Base-by-base conservation (phyloP, 2,888 invertebrate genomes). In the Hypercompe scribonia region DNA sequence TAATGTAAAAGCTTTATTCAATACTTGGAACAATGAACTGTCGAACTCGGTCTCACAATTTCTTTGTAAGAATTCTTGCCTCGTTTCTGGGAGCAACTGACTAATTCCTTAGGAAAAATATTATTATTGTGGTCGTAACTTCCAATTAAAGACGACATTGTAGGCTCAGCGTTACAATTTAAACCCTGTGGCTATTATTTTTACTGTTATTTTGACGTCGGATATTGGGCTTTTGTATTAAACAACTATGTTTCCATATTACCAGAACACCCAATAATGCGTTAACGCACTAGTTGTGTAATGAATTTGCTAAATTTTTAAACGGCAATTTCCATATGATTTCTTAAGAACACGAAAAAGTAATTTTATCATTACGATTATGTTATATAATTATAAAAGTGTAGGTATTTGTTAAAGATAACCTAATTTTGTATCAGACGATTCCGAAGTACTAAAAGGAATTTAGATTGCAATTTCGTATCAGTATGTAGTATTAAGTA, bases 131-230 rank as follows among this genome's bases (percentile, higher is more conserved):
- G 61, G 34, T 63, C 46, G 63, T 63, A n/a, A 3, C 50, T 64
- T 67, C 36, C 28, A 63, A 70, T 66, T 65, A 72, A 39, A 75
- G 74, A 67, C 68, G 78, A 71, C 77, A 74, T 79, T 79, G 68
- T 71, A 72, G 68, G 73, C 75, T 73, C 33, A 66, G 69, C 65
- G 54, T 72, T 74, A 70, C 65, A 73, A 69, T 71, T 83, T 81
- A 72, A 72, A 67, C 75, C 70, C 71, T 64, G 73, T 74, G 50
- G 54, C 71, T 76, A 78, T 78, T 79, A 78, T 79, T 80, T 83
- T 84, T 77, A 88, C 87, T 81, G 87, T 84, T 89, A 86, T 74
- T 61, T 72, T 85, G 84, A 87, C 87, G 87, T 86, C 86, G 87
- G 83, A 79, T 81, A 85, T 85, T 81, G 75, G 84, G 83, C 74